Base-by-base conservation (phyloP, 2,888 invertebrate genomes). In the Drosophila leonis region DNA sequence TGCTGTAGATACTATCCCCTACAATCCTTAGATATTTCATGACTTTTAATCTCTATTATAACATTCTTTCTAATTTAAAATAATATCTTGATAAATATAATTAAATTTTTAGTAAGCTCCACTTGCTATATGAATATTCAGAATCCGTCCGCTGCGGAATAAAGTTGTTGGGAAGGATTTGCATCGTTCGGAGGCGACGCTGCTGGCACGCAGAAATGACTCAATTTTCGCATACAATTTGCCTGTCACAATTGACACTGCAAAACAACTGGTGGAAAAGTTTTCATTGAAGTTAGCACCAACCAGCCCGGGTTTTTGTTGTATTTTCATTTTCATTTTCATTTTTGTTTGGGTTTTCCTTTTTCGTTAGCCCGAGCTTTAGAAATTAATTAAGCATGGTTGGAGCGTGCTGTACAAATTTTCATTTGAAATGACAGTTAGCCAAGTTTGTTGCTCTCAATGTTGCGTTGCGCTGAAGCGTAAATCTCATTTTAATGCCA, bases 401-500 rank as follows among this genome's bases (percentile, higher is more conserved):
- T 67, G 75, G 60, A 71, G 80, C 60, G 70, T 61, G 66, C 80
- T 79, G 67, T 79, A 75, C 71, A 78, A 77, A 78, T 78, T 80
- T 71, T 79, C 80, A 78, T 80, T 78, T 80, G 48, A 66, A 78
- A 78, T 79, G 80, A 78, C 78, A 79, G 77, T 78, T 75, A 60
- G 61, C 75, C 75, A 78, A 78, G 77, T 79, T 78, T 71, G 66
- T 61, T 76, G 73, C 73, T 55, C 72, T 74, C 81, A 77, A 69
- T 83, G 82, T 78, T 66, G 61, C 61, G 37, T 55, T 70, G 79
- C 75, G 75, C 82, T 89, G 82, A 80, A 80, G 90, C 90, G 90
- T 90, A 90, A 87, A 90, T 87, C 86, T 90, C 86, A 90, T 87
- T 87, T 87, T 90, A 83, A 90, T 88, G 88, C 86, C 88, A 81